Evolutionary conservation across 1,140 invertebrate genomes (phyloP).

Genomic region (Ips nitidus): DNA sequence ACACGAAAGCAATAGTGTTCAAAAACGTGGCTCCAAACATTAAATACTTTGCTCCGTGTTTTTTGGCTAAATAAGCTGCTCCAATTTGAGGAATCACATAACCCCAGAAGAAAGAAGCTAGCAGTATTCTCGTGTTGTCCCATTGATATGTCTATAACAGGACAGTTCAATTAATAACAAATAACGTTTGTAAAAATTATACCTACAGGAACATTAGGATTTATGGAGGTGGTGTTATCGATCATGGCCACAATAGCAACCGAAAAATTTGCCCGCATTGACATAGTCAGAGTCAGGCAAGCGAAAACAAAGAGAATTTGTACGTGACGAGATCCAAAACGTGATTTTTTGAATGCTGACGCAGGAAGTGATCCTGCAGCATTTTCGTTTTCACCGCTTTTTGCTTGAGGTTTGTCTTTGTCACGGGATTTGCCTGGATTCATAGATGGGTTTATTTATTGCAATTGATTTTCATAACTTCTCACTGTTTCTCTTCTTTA

Average conservation of each 20-base stretch:
- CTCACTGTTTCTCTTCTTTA: no score
- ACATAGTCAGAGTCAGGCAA: conserved; percentile 63
- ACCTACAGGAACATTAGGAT: conserved; percentile 24
- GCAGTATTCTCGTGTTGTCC: conserved; percentile 55
- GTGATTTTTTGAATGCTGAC: not conserved
- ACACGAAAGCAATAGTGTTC: conserved; percentile 55
- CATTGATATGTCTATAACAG: conserved; percentile 44
- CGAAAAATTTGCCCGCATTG: conserved; percentile 66
- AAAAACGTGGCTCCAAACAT: conserved; percentile 60
- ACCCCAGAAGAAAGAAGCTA: conserved; percentile 69
- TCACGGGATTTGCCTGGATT: no score
- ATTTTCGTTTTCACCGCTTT: no score
- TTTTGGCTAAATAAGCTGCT: conserved; percentile 66
- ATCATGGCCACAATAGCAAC: conserved; percentile 74
- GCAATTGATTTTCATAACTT: no score
- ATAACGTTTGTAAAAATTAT: not conserved
- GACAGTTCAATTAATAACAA: conserved; percentile 38
- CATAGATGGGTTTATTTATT: no score
- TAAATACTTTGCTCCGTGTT: conserved; percentile 64
- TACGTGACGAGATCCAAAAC: conserved; percentile 61
- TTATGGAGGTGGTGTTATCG: conserved; percentile 46
- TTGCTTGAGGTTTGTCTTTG: no score
- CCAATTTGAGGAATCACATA: conserved; percentile 62
- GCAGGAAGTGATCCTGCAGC: no score
- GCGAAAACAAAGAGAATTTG: conserved; percentile 65